phyloP scores from a whole-genome alignment of 37 sponge, comb jelly and placozoan species.

The Beroe ovata region DNA sequence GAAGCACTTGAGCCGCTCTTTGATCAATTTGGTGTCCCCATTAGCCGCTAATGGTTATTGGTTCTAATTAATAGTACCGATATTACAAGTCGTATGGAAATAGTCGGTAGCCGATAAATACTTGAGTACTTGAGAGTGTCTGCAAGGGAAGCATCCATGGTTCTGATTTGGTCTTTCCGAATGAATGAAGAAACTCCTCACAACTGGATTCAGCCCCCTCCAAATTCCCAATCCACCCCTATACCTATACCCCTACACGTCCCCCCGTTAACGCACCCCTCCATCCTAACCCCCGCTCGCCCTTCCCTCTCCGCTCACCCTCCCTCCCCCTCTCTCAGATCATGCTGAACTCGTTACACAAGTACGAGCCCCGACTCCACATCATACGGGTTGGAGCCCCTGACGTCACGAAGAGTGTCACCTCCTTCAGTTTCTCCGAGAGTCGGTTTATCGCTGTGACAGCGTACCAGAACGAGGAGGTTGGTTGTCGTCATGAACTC shows the following conservation, averaged over 20 bases:
- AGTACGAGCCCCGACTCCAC: constrained; percentile 74
- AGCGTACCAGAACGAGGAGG: constrained; percentile 85
- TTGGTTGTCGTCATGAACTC: too few relatives aligned
- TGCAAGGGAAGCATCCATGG: too few relatives aligned
- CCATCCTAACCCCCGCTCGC: background rate
- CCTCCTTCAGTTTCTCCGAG: constrained; percentile 68
- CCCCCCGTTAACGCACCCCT: background rate
- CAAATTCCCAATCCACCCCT: background rate
- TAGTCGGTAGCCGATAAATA: too few relatives aligned
- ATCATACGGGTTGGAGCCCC: constrained; percentile 68
- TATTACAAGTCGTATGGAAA: too few relatives aligned
- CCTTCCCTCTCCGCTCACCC: background rate
- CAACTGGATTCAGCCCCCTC: too few relatives aligned
- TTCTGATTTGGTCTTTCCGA: too few relatives aligned
- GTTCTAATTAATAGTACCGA: too few relatives aligned
- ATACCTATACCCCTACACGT: background rate
- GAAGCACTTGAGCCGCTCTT: too few relatives aligned
- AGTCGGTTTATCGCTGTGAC: constrained; percentile 83
- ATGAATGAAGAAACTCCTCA: too few relatives aligned
- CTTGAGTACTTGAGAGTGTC: too few relatives aligned
- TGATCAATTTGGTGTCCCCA: too few relatives aligned
- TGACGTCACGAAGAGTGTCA: constrained; percentile 1
- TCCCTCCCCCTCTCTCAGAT: constrained; percentile 70
- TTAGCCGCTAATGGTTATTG: too few relatives aligned
- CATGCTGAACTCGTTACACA: constrained; percentile 79